Base-by-base conservation (phyloP, 2,113 vertebrate species). In the Lagopus leucura region DNA sequence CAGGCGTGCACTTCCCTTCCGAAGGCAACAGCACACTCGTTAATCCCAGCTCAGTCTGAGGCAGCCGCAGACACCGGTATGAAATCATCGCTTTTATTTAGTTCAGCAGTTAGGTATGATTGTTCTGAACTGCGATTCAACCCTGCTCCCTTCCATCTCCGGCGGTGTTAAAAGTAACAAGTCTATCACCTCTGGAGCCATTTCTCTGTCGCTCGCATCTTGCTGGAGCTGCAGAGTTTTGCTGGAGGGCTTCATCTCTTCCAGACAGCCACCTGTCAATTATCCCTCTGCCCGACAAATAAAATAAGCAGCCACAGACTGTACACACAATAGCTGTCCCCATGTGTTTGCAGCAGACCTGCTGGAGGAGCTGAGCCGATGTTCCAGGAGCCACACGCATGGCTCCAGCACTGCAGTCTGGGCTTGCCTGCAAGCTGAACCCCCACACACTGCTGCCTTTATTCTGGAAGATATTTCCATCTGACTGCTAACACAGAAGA, bases 171-270 rank as follows among this genome's bases (percentile, higher is more conserved):
- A 86, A 95, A 97, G 95, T 75, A 95, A 87, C 94, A 90, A 93
- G 82, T 90, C 91, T 96, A 55, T 93, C 93, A 93, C 94, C 95
- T 95, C 92, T 79, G 81, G 95, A 94, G 74, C 61, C n/a, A 11
- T 91, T 92, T 86, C 95, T 79, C 50, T 21, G 75, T 32, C 27
- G 3, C 13, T 69, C 4, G 22, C 71, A 15, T 22, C 91, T 79
- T 66, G 90, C 91, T 32, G 25, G 50, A 71, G 86, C 58, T n/a
- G 36, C 48, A 2, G 52, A 32, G 64, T 84, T 81, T 94, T 76
- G 90, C 91, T 94, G 90, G 84, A 96, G 91, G 94, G 93, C 86
- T 93, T 92, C 80, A 91, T 94, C 93, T 94, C 95, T 77, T 82
- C 64, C 25, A 93, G 92, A 94, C 94, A 95, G 92, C 95, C 91